A percentile compares a stretch with the other conserved stretches of the same genome.
These are phyloP conservation scores for Murina feae DNA, from an alignment of 2,113 vertebrate species.

Conservation along the genomic window DNA sequence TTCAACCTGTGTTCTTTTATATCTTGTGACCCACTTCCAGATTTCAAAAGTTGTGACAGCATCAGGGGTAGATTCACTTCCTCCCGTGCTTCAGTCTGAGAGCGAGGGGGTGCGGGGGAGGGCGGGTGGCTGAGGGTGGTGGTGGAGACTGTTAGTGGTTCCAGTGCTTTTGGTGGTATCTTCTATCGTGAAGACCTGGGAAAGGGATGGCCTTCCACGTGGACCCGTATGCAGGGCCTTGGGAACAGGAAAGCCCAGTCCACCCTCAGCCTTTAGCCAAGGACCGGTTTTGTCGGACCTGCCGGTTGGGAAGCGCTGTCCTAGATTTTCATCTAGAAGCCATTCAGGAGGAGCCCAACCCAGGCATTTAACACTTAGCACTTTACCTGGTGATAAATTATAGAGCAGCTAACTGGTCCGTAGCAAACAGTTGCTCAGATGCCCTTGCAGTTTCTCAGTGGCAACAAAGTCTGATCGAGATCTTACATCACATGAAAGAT, in stretches of 20 bases:
- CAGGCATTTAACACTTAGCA: background rate
- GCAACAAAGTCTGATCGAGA: background rate
- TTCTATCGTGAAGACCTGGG: background rate
- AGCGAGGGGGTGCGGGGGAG: background rate
- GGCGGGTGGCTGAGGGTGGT: background rate
- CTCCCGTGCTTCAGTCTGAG: background rate
- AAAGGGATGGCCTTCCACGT: background rate
- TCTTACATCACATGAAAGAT: conserved; percentile 25
- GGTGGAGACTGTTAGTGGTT: background rate
- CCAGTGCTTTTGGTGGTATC: background rate
- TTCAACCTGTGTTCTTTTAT: background rate
- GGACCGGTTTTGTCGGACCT: background rate
- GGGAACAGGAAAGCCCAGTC: conserved; percentile 7
- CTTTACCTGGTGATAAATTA: background rate
- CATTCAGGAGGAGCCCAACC: background rate
- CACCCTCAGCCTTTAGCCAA: background rate
- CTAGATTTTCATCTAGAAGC: conserved; percentile 4
- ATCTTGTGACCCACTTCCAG: conserved; percentile 37
- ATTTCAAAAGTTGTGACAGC: background rate
- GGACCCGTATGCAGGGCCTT: background rate
- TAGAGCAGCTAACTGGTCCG: background rate
- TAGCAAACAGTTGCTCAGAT: background rate
- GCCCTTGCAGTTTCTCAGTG: background rate
- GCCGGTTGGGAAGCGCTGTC: background rate
- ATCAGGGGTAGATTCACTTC: background rate